These are phyloP conservation scores for Synodontis membranacea DNA, from an alignment of 2,113 vertebrate species.

Conservation along the genomic window DNA sequence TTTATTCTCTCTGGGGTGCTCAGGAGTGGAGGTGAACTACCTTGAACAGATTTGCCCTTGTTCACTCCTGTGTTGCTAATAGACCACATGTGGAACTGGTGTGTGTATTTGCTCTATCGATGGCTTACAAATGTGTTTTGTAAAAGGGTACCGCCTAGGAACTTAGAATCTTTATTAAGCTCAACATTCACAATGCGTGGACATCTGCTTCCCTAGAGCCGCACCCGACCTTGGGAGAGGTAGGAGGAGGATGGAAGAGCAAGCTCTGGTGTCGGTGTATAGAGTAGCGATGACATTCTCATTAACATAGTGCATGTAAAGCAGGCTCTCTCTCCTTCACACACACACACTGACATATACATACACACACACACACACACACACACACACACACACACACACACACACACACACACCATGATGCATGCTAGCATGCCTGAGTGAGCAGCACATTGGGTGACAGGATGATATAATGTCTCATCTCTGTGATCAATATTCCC, in stretches of 20 bases:
- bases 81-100: slow-evolving; percentile 18
- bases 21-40: slow-evolving; percentile 1
- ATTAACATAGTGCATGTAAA: slow-evolving; percentile 56
- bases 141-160: slow-evolving; percentile 51
- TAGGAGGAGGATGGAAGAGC: slow-evolving; percentile 5
- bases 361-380: slow-evolving; percentile 2
- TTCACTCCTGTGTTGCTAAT: slow-evolving; percentile 18
- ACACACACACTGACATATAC: background rate
- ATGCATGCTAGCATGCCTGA: slow-evolving; percentile 21
- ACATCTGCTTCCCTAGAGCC: slow-evolving; percentile 8
- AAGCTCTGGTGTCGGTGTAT: slow-evolving; percentile 52
- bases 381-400: slow-evolving; percentile 27
- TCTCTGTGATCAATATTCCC: slow-evolving; percentile 64
- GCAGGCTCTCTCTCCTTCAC: background rate
- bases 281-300: slow-evolving; percentile 34
- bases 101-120: background rate
- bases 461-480: slow-evolving; percentile 62
- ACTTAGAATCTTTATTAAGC: slow-evolving; percentile 49
- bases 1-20: slow-evolving; percentile 19
- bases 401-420: slow-evolving; percentile 14
- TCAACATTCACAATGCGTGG: slow-evolving; percentile 31
- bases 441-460: slow-evolving; percentile 47
- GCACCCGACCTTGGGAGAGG: slow-evolving; percentile 47
- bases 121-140: slow-evolving; percentile 14
- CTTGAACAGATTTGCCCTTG: slow-evolving; percentile 19